Evolutionary conservation across 2,888 invertebrate genomes (phyloP), one percentile per base, ranked within the genome.

Genomic region (Enchytraeus crypticus): DNA sequence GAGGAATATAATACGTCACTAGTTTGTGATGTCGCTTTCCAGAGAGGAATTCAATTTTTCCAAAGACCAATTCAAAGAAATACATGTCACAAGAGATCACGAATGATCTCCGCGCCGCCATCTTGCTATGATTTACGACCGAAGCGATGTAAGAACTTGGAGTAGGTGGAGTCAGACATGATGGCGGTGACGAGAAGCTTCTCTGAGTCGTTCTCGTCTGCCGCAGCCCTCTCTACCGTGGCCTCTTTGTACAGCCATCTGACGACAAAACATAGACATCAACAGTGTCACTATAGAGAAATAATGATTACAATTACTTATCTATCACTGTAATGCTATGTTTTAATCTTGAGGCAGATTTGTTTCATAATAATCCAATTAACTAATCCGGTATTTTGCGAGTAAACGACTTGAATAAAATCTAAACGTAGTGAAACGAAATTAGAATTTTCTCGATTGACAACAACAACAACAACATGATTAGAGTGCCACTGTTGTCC

Each of bases 231-330:
- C 2, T 81, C 78, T 2, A 88, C 84, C 0, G 85, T 83, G 0
- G 85, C 80, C 73, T 87, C 83, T 71, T 84, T 85, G 68, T 85
- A 84, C 27, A 88, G 73, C 87, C 87, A 87, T 21, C 77, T 77
- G 70, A 33, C 70, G 54, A 8, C 21, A 49, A 11, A 49, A 23
- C 5, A 21, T 14, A 49, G n/a, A 11, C n/a, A 23, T 21, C 11
- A 21, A 14, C n/a, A 49, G n/a, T 21, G n/a, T 49, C 26, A 8
- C 5, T 21, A 8, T 11, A 8, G 8, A 49, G 26, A 8, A 21
- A 49, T 49, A 11, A 14, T 8, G 11, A 21, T 8, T 49, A n/a
- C 11, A 43, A 43, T 43, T 49, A 14, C 49, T 21, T 49, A 11
- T 49, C 49, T 11, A 49, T 18, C 8, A 14, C 5, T 49, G 21